phyloP scores from a whole-genome alignment of 2,113 vertebrate species.

The Pseudorasbora parva region DNA sequence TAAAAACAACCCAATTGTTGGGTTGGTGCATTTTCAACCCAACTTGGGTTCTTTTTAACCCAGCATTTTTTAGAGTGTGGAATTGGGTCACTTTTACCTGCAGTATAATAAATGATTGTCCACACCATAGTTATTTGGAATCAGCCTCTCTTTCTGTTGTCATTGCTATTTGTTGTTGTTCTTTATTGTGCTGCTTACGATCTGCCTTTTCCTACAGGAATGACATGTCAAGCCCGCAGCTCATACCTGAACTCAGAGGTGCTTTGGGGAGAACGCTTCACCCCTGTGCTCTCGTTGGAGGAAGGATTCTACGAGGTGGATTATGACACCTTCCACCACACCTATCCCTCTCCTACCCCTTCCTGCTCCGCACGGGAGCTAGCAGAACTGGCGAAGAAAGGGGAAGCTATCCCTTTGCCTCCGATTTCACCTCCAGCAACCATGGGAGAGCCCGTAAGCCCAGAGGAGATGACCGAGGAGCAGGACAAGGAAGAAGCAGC shows the following conservation, averaged over 20 bases:
- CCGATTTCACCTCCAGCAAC: constrained; percentile 44
- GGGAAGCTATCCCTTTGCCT: constrained; percentile 58
- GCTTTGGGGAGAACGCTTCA: constrained; percentile 84
- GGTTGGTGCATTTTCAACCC: too few relatives aligned
- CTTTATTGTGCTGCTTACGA: not conserved
- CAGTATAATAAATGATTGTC: not conserved
- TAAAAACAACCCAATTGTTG: too few relatives aligned
- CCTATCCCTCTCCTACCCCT: constrained; percentile 83
- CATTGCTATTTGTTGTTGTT: constrained; percentile 7
- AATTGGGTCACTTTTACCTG: too few relatives aligned
- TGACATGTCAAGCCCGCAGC: constrained; percentile 85
- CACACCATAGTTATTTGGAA: not conserved
- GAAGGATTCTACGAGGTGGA: constrained; percentile 86
- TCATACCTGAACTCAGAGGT: constrained; percentile 84
- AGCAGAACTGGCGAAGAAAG: constrained; percentile 68
- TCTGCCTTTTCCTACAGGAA: constrained; percentile 68
- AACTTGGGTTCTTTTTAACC: too few relatives aligned
- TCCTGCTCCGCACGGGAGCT: constrained; percentile 79
- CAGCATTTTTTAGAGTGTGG: too few relatives aligned
- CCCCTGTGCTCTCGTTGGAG: constrained; percentile 81
- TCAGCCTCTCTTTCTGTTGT: not conserved
- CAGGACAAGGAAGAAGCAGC: constrained; percentile 3
- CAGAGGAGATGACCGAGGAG: constrained; percentile 10
- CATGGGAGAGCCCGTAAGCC: not conserved
- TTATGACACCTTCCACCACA: constrained; percentile 84